phyloP scores from a whole-genome alignment of 2,797 vertebrate genomes.

The Sphaeramia orbicularis region DNA sequence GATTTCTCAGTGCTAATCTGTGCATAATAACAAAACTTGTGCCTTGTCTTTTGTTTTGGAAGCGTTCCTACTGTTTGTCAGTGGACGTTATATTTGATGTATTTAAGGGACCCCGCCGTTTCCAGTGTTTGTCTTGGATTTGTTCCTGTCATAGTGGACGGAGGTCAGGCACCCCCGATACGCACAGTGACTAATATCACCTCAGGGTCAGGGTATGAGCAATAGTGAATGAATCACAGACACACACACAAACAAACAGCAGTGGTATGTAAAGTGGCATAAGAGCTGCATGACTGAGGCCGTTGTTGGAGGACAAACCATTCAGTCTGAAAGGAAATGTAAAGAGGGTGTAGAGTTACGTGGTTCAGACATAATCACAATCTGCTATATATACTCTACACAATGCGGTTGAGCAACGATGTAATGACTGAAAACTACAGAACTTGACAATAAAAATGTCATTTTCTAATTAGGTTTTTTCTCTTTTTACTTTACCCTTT shows the following conservation, averaged over 20 bases:
- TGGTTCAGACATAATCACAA: slow-evolving; percentile 28
- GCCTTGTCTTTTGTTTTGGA: background rate
- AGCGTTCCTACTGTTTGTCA: slow-evolving; percentile 7
- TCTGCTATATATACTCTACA: slow-evolving; percentile 48
- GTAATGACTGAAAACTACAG: slow-evolving; percentile 17
- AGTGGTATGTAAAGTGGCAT: slow-evolving; percentile 37
- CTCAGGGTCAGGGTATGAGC: slow-evolving; percentile 65
- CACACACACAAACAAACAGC: slow-evolving; percentile 40
- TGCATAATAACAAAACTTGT: background rate
- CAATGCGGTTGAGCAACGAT: slow-evolving; percentile 11
- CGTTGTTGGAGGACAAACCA: slow-evolving; percentile 30
- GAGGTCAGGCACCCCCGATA: slow-evolving; percentile 36
- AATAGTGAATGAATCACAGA: slow-evolving; percentile 46
- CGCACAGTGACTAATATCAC: slow-evolving; percentile 58
- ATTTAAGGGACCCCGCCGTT: slow-evolving; percentile 30
- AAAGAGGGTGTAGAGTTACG: slow-evolving; percentile 20
- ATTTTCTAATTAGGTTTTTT: slow-evolving; percentile 31
- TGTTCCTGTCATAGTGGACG: slow-evolving; percentile 48
- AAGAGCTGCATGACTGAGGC: slow-evolving; percentile 36
- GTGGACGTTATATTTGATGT: slow-evolving; percentile 22
- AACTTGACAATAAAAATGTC: background rate
- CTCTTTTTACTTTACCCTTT: background rate
- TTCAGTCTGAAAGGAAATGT: slow-evolving; percentile 22
- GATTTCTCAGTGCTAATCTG: no score
- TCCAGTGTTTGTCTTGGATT: slow-evolving; percentile 34